These are phyloP conservation scores for Aelia acuminata DNA, from an alignment of 2,888 invertebrate species.

Conservation along the genomic window DNA sequence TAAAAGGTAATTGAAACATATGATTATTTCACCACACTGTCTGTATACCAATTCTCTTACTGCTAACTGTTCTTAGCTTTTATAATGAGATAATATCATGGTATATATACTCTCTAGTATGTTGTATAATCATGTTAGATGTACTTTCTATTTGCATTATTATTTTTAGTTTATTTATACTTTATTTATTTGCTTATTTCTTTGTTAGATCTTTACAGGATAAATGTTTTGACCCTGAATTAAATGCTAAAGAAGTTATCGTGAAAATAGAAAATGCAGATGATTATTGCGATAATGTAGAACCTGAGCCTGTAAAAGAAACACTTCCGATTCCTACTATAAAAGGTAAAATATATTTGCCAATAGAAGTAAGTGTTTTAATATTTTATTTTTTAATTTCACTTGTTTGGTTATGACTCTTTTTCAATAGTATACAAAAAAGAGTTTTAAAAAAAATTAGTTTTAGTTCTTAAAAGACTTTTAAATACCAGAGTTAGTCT, in stretches of 20 bases:
- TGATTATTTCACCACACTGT: too few relatives aligned
- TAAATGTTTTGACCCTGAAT: conserved; percentile 52
- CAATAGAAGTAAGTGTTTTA: background rate
- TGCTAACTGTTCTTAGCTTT: too few relatives aligned
- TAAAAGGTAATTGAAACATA: too few relatives aligned
- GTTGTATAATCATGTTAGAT: background rate
- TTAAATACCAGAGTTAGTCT: too few relatives aligned
- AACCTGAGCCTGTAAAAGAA: background rate
- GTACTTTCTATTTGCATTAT: background rate
- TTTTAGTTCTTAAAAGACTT: too few relatives aligned
- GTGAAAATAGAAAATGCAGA: conserved; percentile 48
- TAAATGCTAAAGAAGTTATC: conserved; percentile 50
- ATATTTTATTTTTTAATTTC: background rate
- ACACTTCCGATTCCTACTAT: background rate
- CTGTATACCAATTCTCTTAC: too few relatives aligned
- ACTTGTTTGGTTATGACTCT: too few relatives aligned
- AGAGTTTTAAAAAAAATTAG: too few relatives aligned
- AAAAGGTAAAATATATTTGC: conserved; percentile 43
- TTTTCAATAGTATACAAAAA: too few relatives aligned
- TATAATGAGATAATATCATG: too few relatives aligned
- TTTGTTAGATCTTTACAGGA: conserved; percentile 49
- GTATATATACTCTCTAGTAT: background rate
- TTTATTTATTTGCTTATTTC: conserved; percentile 39
- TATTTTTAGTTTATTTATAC: conserved; percentile 18
- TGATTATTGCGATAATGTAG: conserved; percentile 27